Percentiles rank a stretch among this genome's conserved stretches.
Evolutionary conservation across 2,797 vertebrate genomes (phyloP).

Genomic region (Microctenopoma steveboyesi): DNA sequence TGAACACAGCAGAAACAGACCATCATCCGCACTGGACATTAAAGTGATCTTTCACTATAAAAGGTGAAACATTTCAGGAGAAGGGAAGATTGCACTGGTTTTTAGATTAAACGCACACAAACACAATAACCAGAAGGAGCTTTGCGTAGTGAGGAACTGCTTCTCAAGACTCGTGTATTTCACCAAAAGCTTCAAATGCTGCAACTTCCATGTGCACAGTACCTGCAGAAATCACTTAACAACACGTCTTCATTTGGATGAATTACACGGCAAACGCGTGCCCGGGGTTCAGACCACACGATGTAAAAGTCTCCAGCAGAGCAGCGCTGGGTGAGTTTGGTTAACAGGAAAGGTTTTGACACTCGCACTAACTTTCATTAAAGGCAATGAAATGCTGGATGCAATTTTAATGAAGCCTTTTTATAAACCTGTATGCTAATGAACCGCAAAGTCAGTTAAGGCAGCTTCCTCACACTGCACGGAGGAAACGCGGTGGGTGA

Average conservation of each 20-base stretch:
- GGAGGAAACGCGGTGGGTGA: conserved; percentile 9
- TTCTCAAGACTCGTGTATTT: no score
- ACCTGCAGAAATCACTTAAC: background rate
- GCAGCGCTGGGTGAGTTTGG: conserved; percentile 24
- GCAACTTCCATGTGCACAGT: background rate
- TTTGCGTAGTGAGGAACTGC: background rate
- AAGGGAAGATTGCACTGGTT: background rate
- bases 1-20: conserved; percentile 35
- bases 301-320: conserved; percentile 8
- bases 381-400: conserved; percentile 63
- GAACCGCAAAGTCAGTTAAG: conserved; percentile 62
- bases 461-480: conserved; percentile 20
- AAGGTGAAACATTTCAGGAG: conserved; percentile 32
- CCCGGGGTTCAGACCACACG: conserved; percentile 16
- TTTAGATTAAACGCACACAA: background rate
- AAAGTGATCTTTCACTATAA: conserved; percentile 4
- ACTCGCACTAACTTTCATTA: conserved; percentile 69
- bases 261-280: background rate
- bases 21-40: conserved; percentile 24
- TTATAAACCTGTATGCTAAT: conserved; percentile 69
- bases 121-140: background rate
- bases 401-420: conserved; percentile 79
- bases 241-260: background rate
- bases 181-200: no score
- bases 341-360: conserved; percentile 67